Conservation (phyloP, 2,888 invertebrate species). For the Anoplius nigerrimus region DNA sequence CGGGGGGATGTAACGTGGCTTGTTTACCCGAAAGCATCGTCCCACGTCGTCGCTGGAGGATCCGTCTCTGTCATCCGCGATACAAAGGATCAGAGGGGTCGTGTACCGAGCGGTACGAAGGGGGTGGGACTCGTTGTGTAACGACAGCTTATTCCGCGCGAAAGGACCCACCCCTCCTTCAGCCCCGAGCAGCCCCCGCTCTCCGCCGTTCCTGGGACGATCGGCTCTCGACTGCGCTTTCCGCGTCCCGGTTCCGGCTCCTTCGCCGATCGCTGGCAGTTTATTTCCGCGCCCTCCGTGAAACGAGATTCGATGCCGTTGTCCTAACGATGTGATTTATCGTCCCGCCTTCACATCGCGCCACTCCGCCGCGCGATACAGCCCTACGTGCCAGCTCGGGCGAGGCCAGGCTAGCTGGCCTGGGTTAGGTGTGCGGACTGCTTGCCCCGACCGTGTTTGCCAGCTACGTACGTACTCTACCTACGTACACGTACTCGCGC, state of each 20-base stretch:
- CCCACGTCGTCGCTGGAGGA: slow-evolving; percentile 34
- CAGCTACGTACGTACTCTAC: no score
- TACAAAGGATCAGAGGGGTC: slow-evolving; percentile 7
- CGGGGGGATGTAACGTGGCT: slow-evolving; percentile 33
- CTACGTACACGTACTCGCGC: not conserved
- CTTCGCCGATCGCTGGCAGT: slow-evolving; percentile 42
- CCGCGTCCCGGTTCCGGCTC: not conserved
- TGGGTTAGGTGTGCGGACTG: no score
- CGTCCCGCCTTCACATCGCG: slow-evolving; percentile 41
- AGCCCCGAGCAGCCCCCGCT: not conserved
- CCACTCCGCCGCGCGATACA: no score
- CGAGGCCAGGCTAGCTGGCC: no score
- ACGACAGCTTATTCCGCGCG: slow-evolving; percentile 37
- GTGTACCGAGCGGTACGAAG: not conserved
- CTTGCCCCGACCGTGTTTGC: no score
- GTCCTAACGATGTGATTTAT: slow-evolving; percentile 64
- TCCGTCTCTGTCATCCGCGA: slow-evolving; percentile 39
- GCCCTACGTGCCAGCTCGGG: no score
- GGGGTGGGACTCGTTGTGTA: slow-evolving; percentile 22
- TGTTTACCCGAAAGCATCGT: slow-evolving; percentile 45
- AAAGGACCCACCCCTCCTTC: not conserved
- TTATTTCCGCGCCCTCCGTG: slow-evolving; percentile 55
- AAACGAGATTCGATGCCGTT: slow-evolving; percentile 44
- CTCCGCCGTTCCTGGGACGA: not conserved
- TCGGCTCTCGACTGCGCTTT: slow-evolving; percentile 6